Conservation (phyloP, 2,113 vertebrate species). For the Aleadryas rufinucha region DNA sequence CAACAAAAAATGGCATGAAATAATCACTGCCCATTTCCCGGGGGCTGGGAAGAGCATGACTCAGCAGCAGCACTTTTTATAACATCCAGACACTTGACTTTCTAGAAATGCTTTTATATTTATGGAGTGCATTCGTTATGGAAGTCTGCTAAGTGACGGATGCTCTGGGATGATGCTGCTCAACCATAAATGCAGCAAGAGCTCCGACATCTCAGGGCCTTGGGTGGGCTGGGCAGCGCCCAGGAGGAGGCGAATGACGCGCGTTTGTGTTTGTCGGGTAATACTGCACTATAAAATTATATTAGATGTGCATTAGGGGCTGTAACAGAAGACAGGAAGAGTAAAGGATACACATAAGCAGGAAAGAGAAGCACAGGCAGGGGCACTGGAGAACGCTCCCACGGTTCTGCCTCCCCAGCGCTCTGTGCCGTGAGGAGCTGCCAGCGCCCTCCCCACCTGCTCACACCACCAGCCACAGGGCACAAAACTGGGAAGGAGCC, state of each 20-base stretch:
- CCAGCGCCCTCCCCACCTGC: not conserved
- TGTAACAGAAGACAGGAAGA: slow-evolving; percentile 19
- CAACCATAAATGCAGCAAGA: not conserved
- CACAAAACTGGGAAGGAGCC: not conserved
- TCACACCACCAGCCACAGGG: fast-evolving
- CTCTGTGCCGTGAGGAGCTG: fast-evolving
- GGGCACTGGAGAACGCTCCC: fast-evolving
- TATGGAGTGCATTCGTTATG: not conserved
- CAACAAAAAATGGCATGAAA: not conserved
- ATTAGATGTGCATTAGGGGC: slow-evolving; percentile 34
- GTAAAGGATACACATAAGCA: not conserved
- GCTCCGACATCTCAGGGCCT: not conserved
- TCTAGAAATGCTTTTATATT: slow-evolving; percentile 40
- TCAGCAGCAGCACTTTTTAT: not conserved
- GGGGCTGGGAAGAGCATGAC: not conserved
- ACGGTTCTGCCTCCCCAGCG: fast-evolving
- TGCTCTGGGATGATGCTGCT: not conserved
- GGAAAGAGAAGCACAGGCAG: not conserved
- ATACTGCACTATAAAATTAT: not conserved
- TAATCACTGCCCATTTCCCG: not conserved
- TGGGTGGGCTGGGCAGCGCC: not conserved
- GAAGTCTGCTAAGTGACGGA: not conserved
- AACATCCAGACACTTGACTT: slow-evolving; percentile 18
- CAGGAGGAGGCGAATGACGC: not conserved
- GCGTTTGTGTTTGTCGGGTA: not conserved